phyloP scores from a whole-genome alignment of 2,113 vertebrate genomes.

The Abramis brama region DNA sequence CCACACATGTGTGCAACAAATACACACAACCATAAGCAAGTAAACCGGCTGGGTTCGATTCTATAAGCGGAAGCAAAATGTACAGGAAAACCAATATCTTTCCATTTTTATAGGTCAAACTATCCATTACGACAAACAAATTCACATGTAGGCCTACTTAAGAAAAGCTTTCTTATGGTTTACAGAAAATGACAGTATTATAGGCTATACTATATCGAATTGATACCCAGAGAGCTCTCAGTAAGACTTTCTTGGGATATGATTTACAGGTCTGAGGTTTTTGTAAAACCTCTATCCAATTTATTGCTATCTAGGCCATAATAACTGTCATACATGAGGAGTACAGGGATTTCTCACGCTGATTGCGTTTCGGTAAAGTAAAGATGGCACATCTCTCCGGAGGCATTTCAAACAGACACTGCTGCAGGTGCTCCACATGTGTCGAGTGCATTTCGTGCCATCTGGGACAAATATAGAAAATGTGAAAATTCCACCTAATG shows the following conservation, averaged over 20 bases:
- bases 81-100: not conserved
- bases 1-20: slow-evolving; percentile 47
- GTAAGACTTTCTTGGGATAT: not conserved
- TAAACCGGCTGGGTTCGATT: not conserved
- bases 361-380: not conserved
- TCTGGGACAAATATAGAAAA: not conserved
- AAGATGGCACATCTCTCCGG: not conserved
- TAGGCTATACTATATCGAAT: not conserved
- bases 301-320: not conserved
- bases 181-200: not conserved
- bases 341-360: not conserved
- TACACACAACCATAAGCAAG: not conserved
- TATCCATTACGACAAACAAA: not conserved
- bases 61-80: not conserved
- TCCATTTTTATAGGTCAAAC: not conserved
- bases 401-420: not conserved
- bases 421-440: not conserved
- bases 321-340: not conserved
- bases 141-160: not conserved
- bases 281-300: not conserved
- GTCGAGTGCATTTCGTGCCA: not conserved
- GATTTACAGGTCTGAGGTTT: slow-evolving; percentile 8
- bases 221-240: not conserved
- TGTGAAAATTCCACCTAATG: not conserved
- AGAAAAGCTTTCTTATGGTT: not conserved